Evolutionary conservation across 2,888 invertebrate genomes (phyloP), one percentile per base, ranked within the genome.

Genomic region (Heliconius ethilla): DNA sequence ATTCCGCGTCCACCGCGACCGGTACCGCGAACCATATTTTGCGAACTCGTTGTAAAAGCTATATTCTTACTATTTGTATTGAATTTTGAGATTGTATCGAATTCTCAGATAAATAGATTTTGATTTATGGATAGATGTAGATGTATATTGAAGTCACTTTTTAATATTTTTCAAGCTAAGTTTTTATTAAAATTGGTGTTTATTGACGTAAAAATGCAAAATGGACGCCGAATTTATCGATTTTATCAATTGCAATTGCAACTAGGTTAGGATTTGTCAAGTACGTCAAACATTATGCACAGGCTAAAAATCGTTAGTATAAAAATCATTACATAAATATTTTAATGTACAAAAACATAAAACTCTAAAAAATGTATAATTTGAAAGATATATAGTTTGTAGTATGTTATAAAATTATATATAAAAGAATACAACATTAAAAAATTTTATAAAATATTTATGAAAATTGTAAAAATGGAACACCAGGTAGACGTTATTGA

Each of bases 1-100:
- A 96, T 96, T 70, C 96, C 97, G 88, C 96, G 96, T 55, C 96
- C 96, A 80, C 97, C 95, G 90, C 95, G 95, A 82, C 96, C 96
- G 22, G 87, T 82, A 78, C 97, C 97, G 65, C 97, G 96, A 65
- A 97, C 97, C 97, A 97, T 97, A 85, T 84, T 90, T 77, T 72
- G 40, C 13, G 40, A 55, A 75, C 66, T 55, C 62, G 63, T 65
- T 9, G 25, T 65, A 45, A 63, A 15, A 18, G 45, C 63, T 5
- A 11, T 74, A 27, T 22, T 40, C 7, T 18, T n/a, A 37, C 65
- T 65, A 25, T 37, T 74, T 18, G 15, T 33, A n/a, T 45, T 25
- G 3, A 59, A 15, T 33, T 37, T n/a, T 33, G 15, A 59, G 29
- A 29, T 74, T 25, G 15, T 33, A n/a, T 45, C 9, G 3, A 37